phyloP scores from a whole-genome alignment of 2,888 invertebrate species.

The Perizoma flavofasciatum region DNA sequence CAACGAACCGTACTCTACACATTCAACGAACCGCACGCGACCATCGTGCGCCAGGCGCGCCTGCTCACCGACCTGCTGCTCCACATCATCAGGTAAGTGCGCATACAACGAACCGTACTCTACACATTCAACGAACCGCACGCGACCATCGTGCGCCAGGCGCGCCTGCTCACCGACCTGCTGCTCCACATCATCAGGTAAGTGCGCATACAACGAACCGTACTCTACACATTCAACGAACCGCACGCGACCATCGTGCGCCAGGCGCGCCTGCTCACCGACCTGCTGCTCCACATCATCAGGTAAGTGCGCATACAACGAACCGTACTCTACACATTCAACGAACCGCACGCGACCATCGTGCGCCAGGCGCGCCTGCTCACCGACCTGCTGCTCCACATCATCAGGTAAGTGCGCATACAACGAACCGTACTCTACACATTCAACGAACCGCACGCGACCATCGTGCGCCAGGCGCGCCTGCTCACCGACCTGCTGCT shows the following conservation, averaged over 20 bases:
- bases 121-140: conserved; percentile 86
- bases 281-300: conserved; percentile 93
- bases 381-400: conserved; percentile 93
- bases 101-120: too few relatives aligned
- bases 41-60: conserved; percentile 94
- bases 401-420: too few relatives aligned
- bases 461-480: conserved; percentile 94
- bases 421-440: too few relatives aligned
- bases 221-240: too few relatives aligned
- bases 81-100: conserved; percentile 92
- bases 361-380: conserved; percentile 94
- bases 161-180: conserved; percentile 94
- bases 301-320: too few relatives aligned
- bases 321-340: too few relatives aligned
- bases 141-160: conserved; percentile 94
- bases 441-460: conserved; percentile 87
- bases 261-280: conserved; percentile 93
- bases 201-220: too few relatives aligned
- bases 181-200: conserved; percentile 93
- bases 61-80: conserved; percentile 95
- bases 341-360: conserved; percentile 90
- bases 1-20: conserved; percentile 45
- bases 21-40: conserved; percentile 94
- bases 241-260: conserved; percentile 94
- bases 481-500: conserved; percentile 95